These are phyloP conservation scores for Dascyllus trimaculatus DNA, from an alignment of 2,113 vertebrate genomes.

Conservation along the genomic window DNA sequence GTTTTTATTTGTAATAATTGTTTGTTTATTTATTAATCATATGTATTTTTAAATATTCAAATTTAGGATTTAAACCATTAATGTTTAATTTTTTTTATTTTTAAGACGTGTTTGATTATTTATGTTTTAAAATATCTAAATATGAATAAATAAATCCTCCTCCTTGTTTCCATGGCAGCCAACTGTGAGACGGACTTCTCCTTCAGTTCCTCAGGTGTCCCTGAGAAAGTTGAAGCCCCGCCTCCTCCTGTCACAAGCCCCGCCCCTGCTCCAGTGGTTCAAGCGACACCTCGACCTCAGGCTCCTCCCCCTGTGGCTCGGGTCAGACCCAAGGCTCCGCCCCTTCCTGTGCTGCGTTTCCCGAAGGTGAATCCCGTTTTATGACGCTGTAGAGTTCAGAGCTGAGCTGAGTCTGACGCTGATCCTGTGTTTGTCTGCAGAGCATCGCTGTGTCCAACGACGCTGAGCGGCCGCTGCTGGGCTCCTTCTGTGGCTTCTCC, in stretches of 20 bases:
- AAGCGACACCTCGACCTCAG: neutral
- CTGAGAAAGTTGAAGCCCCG: conserved; percentile 76
- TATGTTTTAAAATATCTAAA: too few species aligned
- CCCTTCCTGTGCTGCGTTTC: conserved; percentile 84
- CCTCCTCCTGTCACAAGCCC: conserved; percentile 24
- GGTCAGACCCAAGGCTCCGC: conserved; percentile 49
- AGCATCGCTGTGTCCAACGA: conserved; percentile 87
- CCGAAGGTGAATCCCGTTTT: conserved; percentile 84
- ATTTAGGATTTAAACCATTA: neutral
- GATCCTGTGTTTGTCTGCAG: conserved; percentile 63
- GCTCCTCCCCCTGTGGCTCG: conserved; percentile 32
- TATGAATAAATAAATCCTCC: neutral
- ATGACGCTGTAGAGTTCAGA: too few species aligned
- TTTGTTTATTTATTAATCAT: neutral
- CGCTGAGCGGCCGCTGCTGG: conserved; percentile 44
- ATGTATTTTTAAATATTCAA: neutral
- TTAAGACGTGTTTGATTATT: too few species aligned
- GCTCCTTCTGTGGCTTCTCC: conserved; percentile 82
- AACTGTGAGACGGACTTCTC: conserved; percentile 89
- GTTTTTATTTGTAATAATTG: too few species aligned
- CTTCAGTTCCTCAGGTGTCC: conserved; percentile 87
- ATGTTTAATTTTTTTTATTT: too few species aligned
- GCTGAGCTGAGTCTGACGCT: too few species aligned
- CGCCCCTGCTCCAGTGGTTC: conserved; percentile 22
- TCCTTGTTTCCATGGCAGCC: conserved; percentile 77